Evolutionary conservation across 2,797 vertebrate genomes (phyloP), one percentile per base, ranked within the genome.

Genomic region (Argentina silus): DNA sequence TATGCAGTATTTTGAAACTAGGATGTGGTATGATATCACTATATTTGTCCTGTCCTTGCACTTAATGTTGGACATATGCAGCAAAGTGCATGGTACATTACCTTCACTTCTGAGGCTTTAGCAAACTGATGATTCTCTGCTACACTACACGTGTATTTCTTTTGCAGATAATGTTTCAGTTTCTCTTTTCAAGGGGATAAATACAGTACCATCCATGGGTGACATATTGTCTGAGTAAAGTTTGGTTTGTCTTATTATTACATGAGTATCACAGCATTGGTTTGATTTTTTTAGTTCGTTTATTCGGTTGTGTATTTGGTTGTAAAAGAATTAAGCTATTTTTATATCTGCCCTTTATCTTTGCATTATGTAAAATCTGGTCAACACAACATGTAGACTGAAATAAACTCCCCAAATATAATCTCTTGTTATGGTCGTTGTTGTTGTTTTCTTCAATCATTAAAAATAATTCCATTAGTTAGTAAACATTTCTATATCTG

Each of bases 321-420:
- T 91, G 88, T 88, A 88, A 93, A 89, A 84, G 85, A 90, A 88
- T 91, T 83, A 90, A 90, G 87, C 90, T 93, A 91, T 93, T 93
- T 93, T 93, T 93, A 86, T 93, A 92, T 91, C 89, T 89, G 83
- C 82, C 84, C 85, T 81, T 69, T 50, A 48, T 89, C 66, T 83
- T 85, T 90, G 80, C 88, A 82, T 79, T 85, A 88, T 76, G 59
- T 81, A 70, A 90, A 84, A 84, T 90, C 78, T 85, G 83, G 82
- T 91, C 77, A 87, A 86, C 74, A 85, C 80, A 91, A 89, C 81
- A 83, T 89, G 83, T 88, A 87, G 85, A 87, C 71, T 83, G 73
- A 90, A 90, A 89, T 90, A 81, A 91, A 88, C 65, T 36, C 61
- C 84, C 45, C 75, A 59, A 17, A 71, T 55, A 65, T 71, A 44